Base-by-base conservation (phyloP, 2,888 invertebrate species). In the Hydrotaea cyrtoneurina region DNA sequence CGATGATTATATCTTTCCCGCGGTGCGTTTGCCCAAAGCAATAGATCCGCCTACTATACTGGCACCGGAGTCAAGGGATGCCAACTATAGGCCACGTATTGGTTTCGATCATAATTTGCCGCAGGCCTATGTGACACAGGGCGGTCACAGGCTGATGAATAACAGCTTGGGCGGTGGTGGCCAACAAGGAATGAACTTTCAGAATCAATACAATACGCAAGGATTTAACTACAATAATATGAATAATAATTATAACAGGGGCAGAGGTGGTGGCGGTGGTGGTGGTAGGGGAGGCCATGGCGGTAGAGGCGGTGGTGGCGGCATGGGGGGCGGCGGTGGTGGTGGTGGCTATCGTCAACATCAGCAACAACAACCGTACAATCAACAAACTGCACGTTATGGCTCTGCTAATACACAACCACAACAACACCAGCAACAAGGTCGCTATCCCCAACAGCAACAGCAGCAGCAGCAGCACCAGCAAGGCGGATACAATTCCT, bases 111-210 rank as follows among this genome's bases (percentile, higher is more conserved):
- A 94, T 7, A 93, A 95, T 0, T 93, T 93, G 86, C 95, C 95
- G 82, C 92, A 94, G 86, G 97, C 95, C 15, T 93, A 93, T 31
- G 91, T 97, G 84, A 95, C 94, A 79, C 91, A 91, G 7, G 94
- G 96, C 2, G 97, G 97, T 0, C 96, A 96, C 89, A 93, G 97
- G 87, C 95, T 96, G 95, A 88, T 97, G 78, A 94, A 94, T 87
- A 95, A 95, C 92, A 93, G 94, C 86, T 89, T 93, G 71, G 87
- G 87, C 2, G 82, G 86, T 17, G 86, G 87, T 74, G 57, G 74
- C 62, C 87, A 86, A 50, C 87, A 87, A 74, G 43, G 72, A 0
- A 31, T 31, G 31, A 73, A 71, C 26, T 78, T 66, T 17, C 72
- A 76, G 46, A 79, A 79, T 71, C 83, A 79, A 55, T 83, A 82